A percentile compares a stretch with the other conserved stretches of the same genome.
Evolutionary conservation across 2,797 vertebrate species (phyloP).

Genomic region (Uromys caudimaculatus): DNA sequence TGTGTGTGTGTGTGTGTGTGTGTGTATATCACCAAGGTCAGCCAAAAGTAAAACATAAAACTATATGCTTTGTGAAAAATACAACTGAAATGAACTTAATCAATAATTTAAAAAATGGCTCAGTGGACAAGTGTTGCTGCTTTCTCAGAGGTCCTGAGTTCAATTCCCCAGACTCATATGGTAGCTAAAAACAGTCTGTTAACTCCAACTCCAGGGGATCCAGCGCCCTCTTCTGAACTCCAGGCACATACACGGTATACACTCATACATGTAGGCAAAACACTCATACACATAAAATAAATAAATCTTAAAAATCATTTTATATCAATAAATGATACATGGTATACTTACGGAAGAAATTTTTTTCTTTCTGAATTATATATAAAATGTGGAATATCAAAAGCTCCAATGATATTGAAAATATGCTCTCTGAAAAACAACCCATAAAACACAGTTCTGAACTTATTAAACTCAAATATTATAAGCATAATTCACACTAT

Average conservation of each 20-base stretch:
- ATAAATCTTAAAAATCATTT: not conserved
- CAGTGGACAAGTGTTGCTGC: not conserved
- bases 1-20: too few relatives aligned
- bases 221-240: not conserved
- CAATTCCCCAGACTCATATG: not conserved
- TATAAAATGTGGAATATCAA: conserved; percentile 94
- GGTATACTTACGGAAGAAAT: conserved; percentile 95
- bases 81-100: conserved; percentile 56
- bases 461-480: conserved; percentile 57
- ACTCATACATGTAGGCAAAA: not conserved
- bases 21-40: not conserved
- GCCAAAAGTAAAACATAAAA: not conserved
- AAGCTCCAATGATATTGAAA: conserved; percentile 98
- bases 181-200: not conserved
- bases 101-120: not conserved
- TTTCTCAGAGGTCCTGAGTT: not conserved
- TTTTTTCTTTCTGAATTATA: conserved; percentile 97
- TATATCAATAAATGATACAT: not conserved
- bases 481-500: conserved; percentile 48
- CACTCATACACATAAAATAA: not conserved
- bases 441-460: conserved; percentile 62
- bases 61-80: conserved; percentile 20
- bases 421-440: conserved; percentile 93
- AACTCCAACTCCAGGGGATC: not conserved
- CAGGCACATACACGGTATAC: not conserved